These are phyloP conservation scores for Drosophila setosimentum DNA, from an alignment of 2,888 invertebrate species.

Conservation along the genomic window DNA sequence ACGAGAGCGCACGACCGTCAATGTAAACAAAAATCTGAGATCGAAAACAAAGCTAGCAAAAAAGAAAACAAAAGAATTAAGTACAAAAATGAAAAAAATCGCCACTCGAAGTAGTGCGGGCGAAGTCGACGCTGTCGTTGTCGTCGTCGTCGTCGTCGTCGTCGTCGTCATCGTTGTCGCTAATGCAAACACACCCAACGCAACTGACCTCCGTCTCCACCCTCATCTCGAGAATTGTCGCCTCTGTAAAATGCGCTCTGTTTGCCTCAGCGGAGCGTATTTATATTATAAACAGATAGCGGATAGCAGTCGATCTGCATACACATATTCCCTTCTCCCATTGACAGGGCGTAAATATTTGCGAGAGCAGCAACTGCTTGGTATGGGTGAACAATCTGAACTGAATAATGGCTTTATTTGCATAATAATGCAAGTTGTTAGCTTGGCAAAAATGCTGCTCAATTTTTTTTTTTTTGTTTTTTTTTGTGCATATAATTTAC, in stretches of 20 bases:
- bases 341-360: constrained; percentile 22
- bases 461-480: not conserved
- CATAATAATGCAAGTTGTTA: constrained; percentile 16
- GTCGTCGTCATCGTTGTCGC: not conserved
- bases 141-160: not conserved
- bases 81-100: constrained; percentile 7
- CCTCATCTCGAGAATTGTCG: constrained; percentile 35
- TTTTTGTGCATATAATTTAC: not conserved
- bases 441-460: not conserved
- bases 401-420: constrained; percentile 15
- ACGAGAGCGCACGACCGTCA: constrained; percentile 55
- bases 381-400: constrained; percentile 5
- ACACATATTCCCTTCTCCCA: constrained; percentile 23
- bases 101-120: constrained; percentile 32
- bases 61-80: constrained; percentile 28
- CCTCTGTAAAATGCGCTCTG: constrained; percentile 23
- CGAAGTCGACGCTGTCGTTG: constrained; percentile 31
- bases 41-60: constrained; percentile 36
- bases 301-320: constrained; percentile 37
- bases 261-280: constrained; percentile 28
- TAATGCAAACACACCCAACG: constrained; percentile 55
- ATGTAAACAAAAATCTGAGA: constrained; percentile 52
- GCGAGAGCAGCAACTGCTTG: constrained; percentile 10
- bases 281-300: constrained; percentile 26
- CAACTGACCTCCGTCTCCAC: constrained; percentile 54